Conservation (phyloP, 2,888 invertebrate species). For the Eilema griseolum region DNA sequence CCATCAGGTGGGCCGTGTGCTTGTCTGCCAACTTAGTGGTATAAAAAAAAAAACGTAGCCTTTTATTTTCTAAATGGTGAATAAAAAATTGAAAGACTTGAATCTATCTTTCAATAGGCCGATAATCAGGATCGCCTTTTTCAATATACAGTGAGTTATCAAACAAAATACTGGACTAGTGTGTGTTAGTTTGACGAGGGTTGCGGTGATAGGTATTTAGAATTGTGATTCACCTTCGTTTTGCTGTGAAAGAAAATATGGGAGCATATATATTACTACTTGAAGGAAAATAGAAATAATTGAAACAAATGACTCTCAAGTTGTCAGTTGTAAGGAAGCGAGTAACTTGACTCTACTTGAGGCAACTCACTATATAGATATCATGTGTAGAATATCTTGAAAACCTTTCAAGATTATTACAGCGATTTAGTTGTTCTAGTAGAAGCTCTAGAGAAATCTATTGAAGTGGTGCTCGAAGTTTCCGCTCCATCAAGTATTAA, state of each 20-base stretch:
- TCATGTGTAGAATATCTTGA: not conserved
- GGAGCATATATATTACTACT: too few relatives aligned
- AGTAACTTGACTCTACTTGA: too few relatives aligned
- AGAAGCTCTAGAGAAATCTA: slow-evolving; percentile 34
- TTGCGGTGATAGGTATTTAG: slow-evolving; percentile 38
- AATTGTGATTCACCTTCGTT: slow-evolving; percentile 34
- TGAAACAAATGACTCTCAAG: too few relatives aligned
- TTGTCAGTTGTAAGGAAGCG: too few relatives aligned
- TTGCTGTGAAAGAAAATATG: slow-evolving; percentile 10
- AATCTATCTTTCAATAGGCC: slow-evolving; percentile 44
- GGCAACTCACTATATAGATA: not conserved
- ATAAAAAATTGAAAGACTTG: slow-evolving; percentile 38
- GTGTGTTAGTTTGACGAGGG: slow-evolving; percentile 47
- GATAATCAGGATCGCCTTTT: slow-evolving; percentile 52
- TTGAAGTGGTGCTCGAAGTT: slow-evolving; percentile 25
- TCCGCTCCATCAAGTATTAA: slow-evolving; percentile 25
- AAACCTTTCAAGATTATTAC: slow-evolving; percentile 27
- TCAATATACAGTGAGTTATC: slow-evolving; percentile 51
- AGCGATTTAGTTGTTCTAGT: slow-evolving; percentile 21
- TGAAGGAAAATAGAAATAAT: too few relatives aligned
- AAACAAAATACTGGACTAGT: slow-evolving; percentile 50
- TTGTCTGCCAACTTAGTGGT: too few relatives aligned
- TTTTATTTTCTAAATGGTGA: slow-evolving; percentile 39
- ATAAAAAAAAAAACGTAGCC: too few relatives aligned
- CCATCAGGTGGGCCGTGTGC: too few relatives aligned